Evolutionary conservation across 2,113 vertebrate species (phyloP), one percentile per base, ranked within the genome.

Genomic region (Mugil cephalus): DNA sequence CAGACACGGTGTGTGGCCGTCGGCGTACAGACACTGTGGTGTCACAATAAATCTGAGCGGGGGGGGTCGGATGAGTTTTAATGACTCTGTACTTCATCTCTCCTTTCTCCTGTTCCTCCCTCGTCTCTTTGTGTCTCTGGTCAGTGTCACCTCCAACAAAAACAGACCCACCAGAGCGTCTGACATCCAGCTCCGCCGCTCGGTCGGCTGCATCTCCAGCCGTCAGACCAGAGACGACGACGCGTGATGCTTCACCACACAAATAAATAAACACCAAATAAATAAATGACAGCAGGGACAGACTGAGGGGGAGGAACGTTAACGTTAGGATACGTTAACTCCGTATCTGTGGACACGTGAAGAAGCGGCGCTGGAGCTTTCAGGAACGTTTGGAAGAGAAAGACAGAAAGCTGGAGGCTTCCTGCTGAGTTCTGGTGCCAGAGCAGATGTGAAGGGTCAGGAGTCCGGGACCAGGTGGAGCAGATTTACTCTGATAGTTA

Each of bases 381-480:
- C 1, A 70, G 56, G 47, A 11, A 43, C 17, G 48, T 17, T 82
- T 82, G 72, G 56, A 74, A 12, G 15, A 40, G 15, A 42, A 54
- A 36, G 45, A 51, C 70, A 24, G 52, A 69, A 82, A 68, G 52
- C 64, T 69, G 39, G 50, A 68, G 17, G 50, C 30, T 45, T 82
- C 62, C 79, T 83, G 62, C 55, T 3, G 66, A 61, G 18, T 51
- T 47, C 12, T 65, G 45, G 66, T 80, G 75, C 64, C 68, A 60
- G 52, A 74, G 62, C 69, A 82, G 83, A 83, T 84, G 81, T 50
- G 53, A 75, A 30, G 24, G 68, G 69, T 66, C 56, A 83, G 58
- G 59, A 78, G 80, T 89, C 82, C 75, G 83, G 5, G 73, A 75
- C 74, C 84, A 89, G 85, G 82, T 90, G 85, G 74, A 59, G 69